Conservation (phyloP, 2,888 invertebrate genomes). For the Pantelozetes paolii region DNA sequence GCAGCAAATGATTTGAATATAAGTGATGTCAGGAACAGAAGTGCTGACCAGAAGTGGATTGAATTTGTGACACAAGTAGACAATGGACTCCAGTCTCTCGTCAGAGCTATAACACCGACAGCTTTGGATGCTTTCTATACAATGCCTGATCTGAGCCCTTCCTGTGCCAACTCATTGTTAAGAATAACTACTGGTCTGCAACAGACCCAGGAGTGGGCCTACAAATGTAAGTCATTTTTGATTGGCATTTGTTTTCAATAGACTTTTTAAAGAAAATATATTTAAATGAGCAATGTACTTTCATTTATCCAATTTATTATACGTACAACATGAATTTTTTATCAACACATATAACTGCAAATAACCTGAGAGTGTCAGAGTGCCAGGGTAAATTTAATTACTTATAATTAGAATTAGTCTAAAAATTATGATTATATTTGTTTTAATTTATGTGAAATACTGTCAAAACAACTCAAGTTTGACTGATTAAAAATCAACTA, state of each 20-base stretch:
- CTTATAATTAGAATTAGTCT: too few species aligned
- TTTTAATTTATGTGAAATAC: too few species aligned
- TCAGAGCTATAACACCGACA: conserved; percentile 30
- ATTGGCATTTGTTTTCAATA: not conserved
- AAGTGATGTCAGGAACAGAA: not conserved
- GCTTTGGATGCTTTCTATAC: conserved; percentile 36
- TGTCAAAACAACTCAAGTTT: too few species aligned
- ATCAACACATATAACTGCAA: too few species aligned
- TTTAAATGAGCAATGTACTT: too few species aligned
- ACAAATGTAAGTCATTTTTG: not conserved
- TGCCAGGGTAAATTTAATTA: too few species aligned
- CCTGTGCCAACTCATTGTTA: conserved; percentile 27
- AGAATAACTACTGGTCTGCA: conserved; percentile 2
- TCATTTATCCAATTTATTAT: too few species aligned
- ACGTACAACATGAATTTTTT: too few species aligned
- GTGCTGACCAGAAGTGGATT: conserved; percentile 7
- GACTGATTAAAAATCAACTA: too few species aligned
- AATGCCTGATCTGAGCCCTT: conserved; percentile 7
- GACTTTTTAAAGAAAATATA: too few species aligned
- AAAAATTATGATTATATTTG: too few species aligned
- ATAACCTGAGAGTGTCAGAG: too few species aligned
- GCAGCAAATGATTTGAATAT: not conserved
- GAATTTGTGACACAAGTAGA: not conserved
- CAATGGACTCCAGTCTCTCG: not conserved
- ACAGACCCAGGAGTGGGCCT: conserved; percentile 23